Base-by-base conservation (phyloP, 2,888 invertebrate species). In the Lasioglossum pauxillum region DNA sequence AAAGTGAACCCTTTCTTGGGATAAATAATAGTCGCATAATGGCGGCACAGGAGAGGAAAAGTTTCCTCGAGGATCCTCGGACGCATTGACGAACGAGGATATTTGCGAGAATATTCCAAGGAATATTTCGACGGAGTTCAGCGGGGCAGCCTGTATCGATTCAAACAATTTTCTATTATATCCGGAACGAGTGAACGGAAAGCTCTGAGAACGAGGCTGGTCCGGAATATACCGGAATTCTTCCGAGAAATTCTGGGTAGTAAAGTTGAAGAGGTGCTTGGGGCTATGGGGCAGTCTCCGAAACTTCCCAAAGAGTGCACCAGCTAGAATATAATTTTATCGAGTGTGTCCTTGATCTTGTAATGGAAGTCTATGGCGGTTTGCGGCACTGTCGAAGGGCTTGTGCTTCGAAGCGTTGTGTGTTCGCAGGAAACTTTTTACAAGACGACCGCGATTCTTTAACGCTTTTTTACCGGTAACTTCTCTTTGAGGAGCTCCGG, bases 81-180 rank as follows among this genome's bases (percentile, higher is more conserved):
- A 27, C 16, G 27, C 38, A 38, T 53, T 7, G 44, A 41, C 60
- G 19, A 31, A 16, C 49, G 41, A 64, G 38, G 0, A 53, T 53
- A 10, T 53, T 23, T 23, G 75, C 38, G 44, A 44, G 44, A 44
- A 44, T 44, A 44, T 44, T 31, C 31, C 49, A 23, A 41, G 49
- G 38, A 41, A 46, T 53, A 44, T 57, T 72, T 72, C 57, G 19
- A 4, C 44, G 12, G 35, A 38, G 53, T 60, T 78, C 57, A 35
- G 53, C 71, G 38, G 38, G 38, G 38, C 35, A 44, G 31, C 49
- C 23, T 12, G 57, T 46, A 81, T 81, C 76, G 81, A 71, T 53
- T 44, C 71, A 4, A 46, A 57, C 44, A 57, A 72, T 81, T 46
- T 60, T 60, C 81, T 49, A 64, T 81, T 76, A 81, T 76, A 76